Evolutionary conservation across 2,797 vertebrate genomes (phyloP).

Genomic region (Avahi laniger): DNA sequence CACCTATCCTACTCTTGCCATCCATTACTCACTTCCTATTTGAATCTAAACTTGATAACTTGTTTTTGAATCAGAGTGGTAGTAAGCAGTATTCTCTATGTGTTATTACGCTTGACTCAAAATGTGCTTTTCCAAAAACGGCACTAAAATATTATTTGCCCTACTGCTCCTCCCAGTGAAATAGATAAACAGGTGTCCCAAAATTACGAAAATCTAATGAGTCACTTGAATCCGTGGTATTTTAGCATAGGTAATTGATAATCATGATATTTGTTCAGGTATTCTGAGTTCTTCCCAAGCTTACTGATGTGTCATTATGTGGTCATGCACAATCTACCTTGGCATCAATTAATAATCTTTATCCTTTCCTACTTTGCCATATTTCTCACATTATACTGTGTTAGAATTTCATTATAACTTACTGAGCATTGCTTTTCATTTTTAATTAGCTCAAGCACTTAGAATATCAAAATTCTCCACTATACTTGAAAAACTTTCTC

Average conservation of each 20-base stretch:
- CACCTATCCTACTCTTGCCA: not conserved
- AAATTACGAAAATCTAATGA: not conserved
- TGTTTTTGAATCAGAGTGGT: not conserved
- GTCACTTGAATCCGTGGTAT: not conserved
- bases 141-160: not conserved
- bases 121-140: not conserved
- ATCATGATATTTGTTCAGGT: not conserved
- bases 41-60: not conserved
- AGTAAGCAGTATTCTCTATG: not conserved
- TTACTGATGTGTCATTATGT: not conserved
- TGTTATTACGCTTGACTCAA: not conserved
- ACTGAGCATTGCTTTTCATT: slow-evolving; percentile 39
- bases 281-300: not conserved
- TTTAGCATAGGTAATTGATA: not conserved
- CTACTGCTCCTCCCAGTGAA: not conserved
- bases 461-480: slow-evolving; percentile 39
- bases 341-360: slow-evolving; percentile 16
- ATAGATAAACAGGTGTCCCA: not conserved
- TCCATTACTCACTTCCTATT: not conserved
- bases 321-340: not conserved
- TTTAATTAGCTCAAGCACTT: slow-evolving; percentile 57
- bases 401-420: slow-evolving; percentile 44
- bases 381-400: slow-evolving; percentile 31
- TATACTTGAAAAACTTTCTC: slow-evolving; percentile 33
- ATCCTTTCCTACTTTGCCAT: slow-evolving; percentile 11